These are phyloP conservation scores for Grammomys dolichurus DNA, from an alignment of 2,113 vertebrate genomes.

Conservation along the genomic window DNA sequence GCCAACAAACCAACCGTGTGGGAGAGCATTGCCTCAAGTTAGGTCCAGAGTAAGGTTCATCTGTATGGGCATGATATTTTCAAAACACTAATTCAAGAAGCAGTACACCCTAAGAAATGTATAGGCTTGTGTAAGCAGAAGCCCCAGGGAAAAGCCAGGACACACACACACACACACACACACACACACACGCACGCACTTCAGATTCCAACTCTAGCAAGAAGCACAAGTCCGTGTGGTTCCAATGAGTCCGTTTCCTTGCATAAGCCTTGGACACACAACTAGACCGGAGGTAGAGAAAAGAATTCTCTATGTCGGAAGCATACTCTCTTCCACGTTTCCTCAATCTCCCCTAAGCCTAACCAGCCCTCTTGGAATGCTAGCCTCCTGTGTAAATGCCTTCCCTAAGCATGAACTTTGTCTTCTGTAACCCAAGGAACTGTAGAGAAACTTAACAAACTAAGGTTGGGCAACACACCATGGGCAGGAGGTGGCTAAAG, in stretches of 20 bases:
- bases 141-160: not conserved
- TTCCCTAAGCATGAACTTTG: not conserved
- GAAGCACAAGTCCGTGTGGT: not conserved
- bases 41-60: not conserved
- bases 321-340: not conserved
- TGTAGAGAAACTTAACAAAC: not conserved
- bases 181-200: not conserved
- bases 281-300: not conserved
- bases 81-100: slow-evolving; percentile 60
- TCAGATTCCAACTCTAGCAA: not conserved
- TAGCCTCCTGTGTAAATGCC: not conserved
- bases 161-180: not conserved
- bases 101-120: not conserved
- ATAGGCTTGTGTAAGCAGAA: not conserved
- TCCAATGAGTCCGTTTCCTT: not conserved
- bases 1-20: slow-evolving; percentile 43
- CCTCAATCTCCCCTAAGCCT: not conserved
- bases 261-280: no score
- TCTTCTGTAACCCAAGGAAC: not conserved
- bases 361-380: fast-evolving
- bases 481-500: not conserved
- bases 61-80: not conserved
- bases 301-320: not conserved
- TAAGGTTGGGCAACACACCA: not conserved
- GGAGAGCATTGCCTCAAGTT: not conserved